A percentile compares a stretch with the other conserved stretches of the same genome.
These are phyloP conservation scores for Abscondita cerata DNA, from an alignment of 2,888 invertebrate species.

Conservation along the genomic window DNA sequence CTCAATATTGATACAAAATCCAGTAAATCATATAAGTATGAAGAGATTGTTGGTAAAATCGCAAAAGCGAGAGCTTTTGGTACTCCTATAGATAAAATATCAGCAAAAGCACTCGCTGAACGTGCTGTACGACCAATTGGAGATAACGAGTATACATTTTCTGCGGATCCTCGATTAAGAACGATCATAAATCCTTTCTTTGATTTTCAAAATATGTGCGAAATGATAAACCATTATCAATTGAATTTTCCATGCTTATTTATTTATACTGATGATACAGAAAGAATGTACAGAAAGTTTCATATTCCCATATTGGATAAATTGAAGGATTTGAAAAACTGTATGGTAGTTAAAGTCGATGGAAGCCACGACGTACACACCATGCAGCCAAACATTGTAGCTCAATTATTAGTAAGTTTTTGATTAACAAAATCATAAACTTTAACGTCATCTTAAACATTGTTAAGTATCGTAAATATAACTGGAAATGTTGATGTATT, in stretches of 20 bases:
- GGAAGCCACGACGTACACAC: conserved; percentile 71
- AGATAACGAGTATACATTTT: neutral
- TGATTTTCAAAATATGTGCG: neutral
- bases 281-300: conserved; percentile 40
- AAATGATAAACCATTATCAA: neutral
- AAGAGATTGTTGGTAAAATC: neutral
- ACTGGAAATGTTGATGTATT: too few species aligned
- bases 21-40: neutral
- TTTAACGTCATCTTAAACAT: too few species aligned
- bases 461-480: too few species aligned
- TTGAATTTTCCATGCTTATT: neutral
- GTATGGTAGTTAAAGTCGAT: conserved; percentile 54
- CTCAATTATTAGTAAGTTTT: conserved; percentile 49
- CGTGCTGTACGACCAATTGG: neutral
- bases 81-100: neutral
- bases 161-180: neutral
- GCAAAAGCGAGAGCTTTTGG: neutral
- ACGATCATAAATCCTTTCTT: neutral
- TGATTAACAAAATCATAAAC: conserved; percentile 28
- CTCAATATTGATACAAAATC: conserved; percentile 45
- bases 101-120: neutral
- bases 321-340: conserved; percentile 44
- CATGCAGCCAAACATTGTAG: conserved; percentile 63
- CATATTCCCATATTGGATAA: conserved; percentile 40
- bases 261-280: neutral